Percentiles rank a stretch among this genome's conserved stretches.
phyloP scores from a whole-genome alignment of 2,113 vertebrate species.

The Marmota flaviventris region DNA sequence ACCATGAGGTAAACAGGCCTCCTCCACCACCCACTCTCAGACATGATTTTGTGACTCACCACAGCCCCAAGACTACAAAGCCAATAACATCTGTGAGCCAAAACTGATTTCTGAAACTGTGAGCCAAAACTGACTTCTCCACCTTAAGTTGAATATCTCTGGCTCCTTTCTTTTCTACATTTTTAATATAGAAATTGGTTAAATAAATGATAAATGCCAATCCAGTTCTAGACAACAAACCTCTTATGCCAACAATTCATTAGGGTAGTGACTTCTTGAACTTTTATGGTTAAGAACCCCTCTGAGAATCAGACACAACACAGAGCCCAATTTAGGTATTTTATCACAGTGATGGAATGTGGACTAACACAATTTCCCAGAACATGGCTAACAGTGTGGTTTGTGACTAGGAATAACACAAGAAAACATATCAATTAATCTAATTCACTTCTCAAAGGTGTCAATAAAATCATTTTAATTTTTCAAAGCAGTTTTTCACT shows the following conservation, averaged over 20 bases:
- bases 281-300: not conserved
- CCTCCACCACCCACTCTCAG: too few relatives aligned
- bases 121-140: not conserved
- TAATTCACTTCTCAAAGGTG: not conserved
- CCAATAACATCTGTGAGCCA: too few relatives aligned
- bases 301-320: too few relatives aligned
- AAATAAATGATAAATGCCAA: not conserved
- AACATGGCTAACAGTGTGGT: not conserved
- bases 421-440: not conserved
- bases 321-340: too few relatives aligned
- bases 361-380: not conserved
- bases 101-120: not conserved
- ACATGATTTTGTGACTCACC: not conserved
- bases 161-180: conserved; percentile 32
- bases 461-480: not conserved
- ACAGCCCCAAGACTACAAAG: not conserved
- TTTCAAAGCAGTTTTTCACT: not conserved
- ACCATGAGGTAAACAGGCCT: not conserved
- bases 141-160: not conserved
- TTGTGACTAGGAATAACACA: not conserved
- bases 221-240: not conserved
- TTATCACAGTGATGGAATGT: not conserved
- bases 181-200: not conserved
- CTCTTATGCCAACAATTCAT: not conserved
- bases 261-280: not conserved